A percentile compares a stretch with the other conserved stretches of the same genome.
Conservation (phyloP, 2,797 vertebrate genomes). For the Sebastes oblongus region DNA sequence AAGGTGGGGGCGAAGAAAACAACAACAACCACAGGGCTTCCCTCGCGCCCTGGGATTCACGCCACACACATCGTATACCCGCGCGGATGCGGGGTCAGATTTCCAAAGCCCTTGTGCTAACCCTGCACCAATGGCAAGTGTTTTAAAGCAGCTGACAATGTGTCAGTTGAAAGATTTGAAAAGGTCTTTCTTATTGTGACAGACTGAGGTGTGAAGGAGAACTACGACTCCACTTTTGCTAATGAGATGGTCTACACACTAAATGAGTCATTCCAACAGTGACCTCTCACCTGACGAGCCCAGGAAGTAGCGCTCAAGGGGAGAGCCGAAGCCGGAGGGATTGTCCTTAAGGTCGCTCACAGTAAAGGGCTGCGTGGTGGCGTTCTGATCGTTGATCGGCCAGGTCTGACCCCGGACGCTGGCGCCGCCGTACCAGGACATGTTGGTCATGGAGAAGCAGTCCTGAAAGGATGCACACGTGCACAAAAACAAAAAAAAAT, state of each 20-base stretch:
- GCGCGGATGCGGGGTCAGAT: conserved; percentile 46
- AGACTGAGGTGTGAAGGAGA: neutral
- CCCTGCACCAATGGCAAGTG: conserved; percentile 15
- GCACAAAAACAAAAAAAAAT: neutral
- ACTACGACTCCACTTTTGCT: neutral
- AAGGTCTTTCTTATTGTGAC: neutral
- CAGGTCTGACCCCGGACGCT: conserved; percentile 84
- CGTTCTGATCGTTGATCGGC: conserved; percentile 86
- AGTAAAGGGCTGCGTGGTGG: conserved; percentile 84
- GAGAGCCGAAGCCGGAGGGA: conserved; percentile 85
- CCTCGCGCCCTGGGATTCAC: conserved; percentile 56
- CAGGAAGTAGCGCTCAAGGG: conserved; percentile 89
- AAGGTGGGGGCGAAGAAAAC: conserved; percentile 48
- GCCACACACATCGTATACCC: conserved; percentile 38
- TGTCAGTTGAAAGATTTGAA: conserved; percentile 21
- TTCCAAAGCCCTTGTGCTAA: conserved; percentile 43
- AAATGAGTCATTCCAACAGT: neutral
- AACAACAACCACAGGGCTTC: conserved; percentile 61
- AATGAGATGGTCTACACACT: neutral
- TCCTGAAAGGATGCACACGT: conserved; percentile 76
- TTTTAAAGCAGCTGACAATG: conserved; percentile 43
- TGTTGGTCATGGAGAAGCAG: conserved; percentile 91
- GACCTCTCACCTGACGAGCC: conserved; percentile 87
- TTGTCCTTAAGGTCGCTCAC: conserved; percentile 83
- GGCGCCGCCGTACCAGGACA: conserved; percentile 92